Evolutionary conservation across 2,797 vertebrate genomes (phyloP), one percentile per base, ranked within the genome.

Genomic region (Onychomys torridus): DNA sequence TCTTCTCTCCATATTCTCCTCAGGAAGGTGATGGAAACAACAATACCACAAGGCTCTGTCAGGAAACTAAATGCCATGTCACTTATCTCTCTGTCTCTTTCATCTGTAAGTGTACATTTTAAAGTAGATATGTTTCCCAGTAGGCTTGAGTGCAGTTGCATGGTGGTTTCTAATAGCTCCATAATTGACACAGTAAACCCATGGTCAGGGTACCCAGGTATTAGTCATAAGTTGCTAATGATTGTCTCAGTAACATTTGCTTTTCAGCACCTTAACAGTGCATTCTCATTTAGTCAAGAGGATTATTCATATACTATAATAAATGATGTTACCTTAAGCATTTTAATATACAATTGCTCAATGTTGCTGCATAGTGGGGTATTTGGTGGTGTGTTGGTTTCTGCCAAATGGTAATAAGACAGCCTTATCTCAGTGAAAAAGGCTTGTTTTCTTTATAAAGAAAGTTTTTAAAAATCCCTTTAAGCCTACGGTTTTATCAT

Each of bases 351-450:
- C 76, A 94, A 84, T 96, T 90, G 61, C 49, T 91, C 61, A 34
- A 52, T 94, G 52, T 95, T 96, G 71, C 92, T 96, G 73, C 87
- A 90, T 94, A 88, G 79, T 1, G 6, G 86, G 43, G 11, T 59
- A 81, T 95, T 97, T 79, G 65, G 90, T 85, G 9, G 32, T 59
- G 2, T 95, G 79, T 97, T 94, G 94, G 40, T 84, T 90, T 94
- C 89, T 87, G 59, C n/a, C 91, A 19, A 93, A 52, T 94, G 93
- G 87, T 63, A 63, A 78, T 57, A 93, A 71, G 83, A 91, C 78
- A 96, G 40, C 81, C 92, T 23, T 71, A 92, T 89, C 86, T 88
- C 46, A 65, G 55, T 94, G 29, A 52, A 95, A 29, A 87, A 52
- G 34, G 32, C 81, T 49, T 57, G 12, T 57, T 90, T 94, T 83